Percentiles rank a stretch among this genome's conserved stretches.
phyloP scores from a whole-genome alignment of 2,113 vertebrate species.

The Telmatochromis sp. region DNA sequence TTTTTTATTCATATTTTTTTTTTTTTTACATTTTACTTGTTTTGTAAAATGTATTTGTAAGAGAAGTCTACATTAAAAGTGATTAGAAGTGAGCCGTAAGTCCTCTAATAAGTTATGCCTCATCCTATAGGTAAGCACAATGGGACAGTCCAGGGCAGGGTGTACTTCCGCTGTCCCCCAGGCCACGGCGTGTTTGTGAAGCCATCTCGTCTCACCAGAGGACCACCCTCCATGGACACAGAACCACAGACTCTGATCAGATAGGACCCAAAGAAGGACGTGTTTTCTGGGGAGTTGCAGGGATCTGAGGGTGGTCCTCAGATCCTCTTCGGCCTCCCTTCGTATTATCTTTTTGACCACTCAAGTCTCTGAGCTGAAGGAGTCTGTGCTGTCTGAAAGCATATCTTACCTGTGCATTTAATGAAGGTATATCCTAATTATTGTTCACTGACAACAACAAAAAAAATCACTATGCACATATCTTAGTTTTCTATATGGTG shows the following conservation, averaged over 20 bases:
- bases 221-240: constrained; percentile 56
- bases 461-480: constrained; percentile 59
- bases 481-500: constrained; percentile 42
- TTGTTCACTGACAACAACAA: constrained; percentile 33
- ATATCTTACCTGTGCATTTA: constrained; percentile 37
- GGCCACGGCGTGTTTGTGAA: constrained; percentile 78
- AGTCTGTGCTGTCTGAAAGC: constrained; percentile 11
- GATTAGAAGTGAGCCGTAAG: not conserved
- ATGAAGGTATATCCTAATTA: constrained; percentile 41
- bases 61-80: not conserved
- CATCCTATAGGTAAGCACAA: constrained; percentile 78
- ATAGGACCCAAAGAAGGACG: constrained; percentile 53
- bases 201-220: constrained; percentile 74
- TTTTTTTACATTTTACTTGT: not conserved
- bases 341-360: not conserved
- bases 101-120: not conserved
- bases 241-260: constrained; percentile 63
- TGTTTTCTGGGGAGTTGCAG: not conserved
- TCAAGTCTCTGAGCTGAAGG: not conserved
- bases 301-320: not conserved
- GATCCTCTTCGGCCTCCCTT: not conserved
- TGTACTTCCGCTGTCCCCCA: constrained; percentile 78
- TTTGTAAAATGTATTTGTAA: not conserved
- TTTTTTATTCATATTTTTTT: no score
- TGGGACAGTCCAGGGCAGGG: constrained; percentile 78